These are phyloP conservation scores for Colletes latitarsis DNA, from an alignment of 1,140 invertebrate species.

Conservation along the genomic window DNA sequence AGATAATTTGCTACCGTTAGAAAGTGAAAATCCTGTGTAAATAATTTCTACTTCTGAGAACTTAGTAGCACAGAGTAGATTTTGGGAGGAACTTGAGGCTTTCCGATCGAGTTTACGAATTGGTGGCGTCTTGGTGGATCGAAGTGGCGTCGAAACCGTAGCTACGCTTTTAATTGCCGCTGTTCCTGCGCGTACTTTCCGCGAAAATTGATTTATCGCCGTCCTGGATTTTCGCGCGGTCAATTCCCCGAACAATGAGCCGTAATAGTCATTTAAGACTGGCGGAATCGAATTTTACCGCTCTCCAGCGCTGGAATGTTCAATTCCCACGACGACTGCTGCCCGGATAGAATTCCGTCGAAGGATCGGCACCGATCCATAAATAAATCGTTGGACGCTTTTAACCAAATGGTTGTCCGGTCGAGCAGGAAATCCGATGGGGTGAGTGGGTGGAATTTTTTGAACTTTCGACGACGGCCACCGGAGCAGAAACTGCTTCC, in stretches of 20 bases:
- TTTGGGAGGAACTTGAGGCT: too few species aligned
- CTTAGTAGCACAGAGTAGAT: too few species aligned
- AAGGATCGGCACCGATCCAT: not conserved
- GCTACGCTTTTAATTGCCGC: conserved; percentile 16
- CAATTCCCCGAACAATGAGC: conserved; percentile 39
- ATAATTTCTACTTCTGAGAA: too few species aligned
- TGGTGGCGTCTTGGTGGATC: not conserved
- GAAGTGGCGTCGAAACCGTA: not conserved
- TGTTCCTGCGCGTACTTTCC: not conserved
- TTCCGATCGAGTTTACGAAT: not conserved
- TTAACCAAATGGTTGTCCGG: not conserved
- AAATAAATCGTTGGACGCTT: conserved; percentile 6
- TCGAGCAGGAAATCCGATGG: not conserved
- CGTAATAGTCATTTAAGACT: conserved; percentile 30
- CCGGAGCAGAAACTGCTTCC: conserved; percentile 11
- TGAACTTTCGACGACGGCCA: not conserved
- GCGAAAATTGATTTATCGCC: conserved; percentile 34
- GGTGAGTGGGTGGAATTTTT: conserved; percentile 35
- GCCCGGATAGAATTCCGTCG: too few species aligned
- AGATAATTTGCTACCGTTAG: too few species aligned
- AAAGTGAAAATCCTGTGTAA: too few species aligned
- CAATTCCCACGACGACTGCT: not conserved
- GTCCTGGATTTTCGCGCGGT: conserved; percentile 10
- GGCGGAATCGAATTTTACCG: conserved; percentile 25
- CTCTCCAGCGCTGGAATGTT: not conserved